phyloP scores from a whole-genome alignment of 2,888 invertebrate genomes.

The Dexiosoma caninum region DNA sequence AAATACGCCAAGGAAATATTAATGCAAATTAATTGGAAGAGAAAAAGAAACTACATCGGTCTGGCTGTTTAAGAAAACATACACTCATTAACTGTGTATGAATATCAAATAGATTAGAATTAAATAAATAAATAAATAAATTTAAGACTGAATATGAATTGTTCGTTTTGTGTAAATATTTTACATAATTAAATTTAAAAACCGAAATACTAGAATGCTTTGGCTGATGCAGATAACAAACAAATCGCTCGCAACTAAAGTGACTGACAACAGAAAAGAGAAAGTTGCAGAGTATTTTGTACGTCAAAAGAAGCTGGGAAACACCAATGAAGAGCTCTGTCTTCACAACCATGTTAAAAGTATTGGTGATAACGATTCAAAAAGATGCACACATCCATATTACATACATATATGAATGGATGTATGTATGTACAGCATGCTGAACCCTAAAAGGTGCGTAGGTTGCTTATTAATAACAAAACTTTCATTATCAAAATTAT shows the following conservation, averaged over 20 bases:
- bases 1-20: not conserved
- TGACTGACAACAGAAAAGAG: slow-evolving; percentile 28
- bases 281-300: slow-evolving; percentile 47
- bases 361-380: slow-evolving; percentile 7
- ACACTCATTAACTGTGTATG: not conserved
- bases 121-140: too few species aligned
- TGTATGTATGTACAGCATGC: not conserved
- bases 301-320: not conserved
- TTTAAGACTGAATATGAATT: too few species aligned
- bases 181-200: not conserved
- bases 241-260: not conserved
- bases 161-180: too few species aligned
- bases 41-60: not conserved
- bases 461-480: slow-evolving; percentile 21
- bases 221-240: not conserved
- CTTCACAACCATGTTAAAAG: not conserved
- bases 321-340: not conserved
- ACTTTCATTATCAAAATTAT: slow-evolving; percentile 22
- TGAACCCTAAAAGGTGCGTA: slow-evolving; percentile 31
- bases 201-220: not conserved
- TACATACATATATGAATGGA: too few species aligned
- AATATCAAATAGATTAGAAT: not conserved
- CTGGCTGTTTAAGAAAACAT: too few species aligned
- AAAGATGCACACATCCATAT: too few species aligned
- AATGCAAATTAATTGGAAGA: slow-evolving; percentile 8